Percentiles rank a stretch among this genome's conserved stretches.
Conservation (phyloP, 1,140 invertebrate species). For the Cotesia chilonis region DNA sequence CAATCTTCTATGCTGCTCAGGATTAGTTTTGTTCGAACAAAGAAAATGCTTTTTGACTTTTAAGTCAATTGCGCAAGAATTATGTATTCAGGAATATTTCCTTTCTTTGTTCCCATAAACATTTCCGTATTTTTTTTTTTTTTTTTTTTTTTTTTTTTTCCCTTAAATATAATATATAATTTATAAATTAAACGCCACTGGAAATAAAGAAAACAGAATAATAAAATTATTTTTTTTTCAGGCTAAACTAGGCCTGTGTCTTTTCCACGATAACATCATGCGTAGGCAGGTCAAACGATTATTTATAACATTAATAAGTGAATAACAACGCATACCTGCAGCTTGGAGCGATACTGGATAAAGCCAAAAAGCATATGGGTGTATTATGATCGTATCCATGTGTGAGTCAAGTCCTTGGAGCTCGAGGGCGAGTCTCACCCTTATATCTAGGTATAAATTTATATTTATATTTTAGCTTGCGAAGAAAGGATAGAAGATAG, state of each 20-base stretch:
- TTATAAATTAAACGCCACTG: too few species aligned
- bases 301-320: not conserved
- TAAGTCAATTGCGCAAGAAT: not conserved
- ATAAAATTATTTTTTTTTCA: too few species aligned
- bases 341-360: not conserved
- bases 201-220: too few species aligned
- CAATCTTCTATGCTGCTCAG: conserved; percentile 13
- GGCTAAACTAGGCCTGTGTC: not conserved
- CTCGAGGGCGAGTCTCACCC: conserved; percentile 23
- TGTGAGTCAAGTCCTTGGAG: conserved; percentile 16
- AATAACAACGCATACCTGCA: not conserved
- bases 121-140: too few species aligned
- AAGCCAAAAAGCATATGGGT: conserved; percentile 9
- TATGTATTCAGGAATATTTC: not conserved
- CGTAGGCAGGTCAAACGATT: conserved; percentile 16
- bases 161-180: too few species aligned
- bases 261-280: conserved; percentile 3
- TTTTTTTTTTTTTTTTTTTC: too few species aligned
- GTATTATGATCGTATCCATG: not conserved
- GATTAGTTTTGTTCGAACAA: conserved; percentile 15
- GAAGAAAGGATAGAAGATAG: conserved; percentile 19
- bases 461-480: conserved; percentile 12
- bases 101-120: not conserved
- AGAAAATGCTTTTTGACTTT: conserved; percentile 15
- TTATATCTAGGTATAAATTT: conserved; percentile 17